A percentile compares a stretch with the other conserved stretches of the same genome.
Conservation (phyloP, 2,888 invertebrate genomes). For the Drosophila melanosoma region DNA sequence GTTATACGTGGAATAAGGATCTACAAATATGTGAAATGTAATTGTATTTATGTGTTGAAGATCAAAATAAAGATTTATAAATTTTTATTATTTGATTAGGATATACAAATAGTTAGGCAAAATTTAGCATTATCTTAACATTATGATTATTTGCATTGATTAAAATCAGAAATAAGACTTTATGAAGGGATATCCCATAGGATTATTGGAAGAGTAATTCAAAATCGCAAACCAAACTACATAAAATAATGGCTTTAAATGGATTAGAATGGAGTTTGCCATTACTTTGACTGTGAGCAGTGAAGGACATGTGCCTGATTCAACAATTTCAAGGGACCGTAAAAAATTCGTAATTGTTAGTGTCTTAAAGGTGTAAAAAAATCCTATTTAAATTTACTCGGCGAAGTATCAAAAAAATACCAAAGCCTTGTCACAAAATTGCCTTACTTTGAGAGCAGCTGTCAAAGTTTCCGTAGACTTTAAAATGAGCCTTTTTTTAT, state of each 20-base stretch:
- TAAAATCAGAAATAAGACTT: neutral
- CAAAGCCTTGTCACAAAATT: conserved; percentile 54
- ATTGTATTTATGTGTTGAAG: neutral
- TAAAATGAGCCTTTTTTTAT: conserved; percentile 23
- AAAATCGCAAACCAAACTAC: neutral
- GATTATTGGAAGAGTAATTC: neutral
- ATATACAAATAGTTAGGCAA: neutral
- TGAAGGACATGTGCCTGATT: conserved; percentile 13
- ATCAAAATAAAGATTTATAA: conserved; percentile 9
- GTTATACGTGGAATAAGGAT: neutral
- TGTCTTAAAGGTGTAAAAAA: conserved; percentile 39
- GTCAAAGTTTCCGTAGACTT: conserved; percentile 55
- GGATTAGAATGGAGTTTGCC: neutral
- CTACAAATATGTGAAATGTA: no score
- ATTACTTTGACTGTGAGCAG: neutral
- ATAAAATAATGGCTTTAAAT: neutral
- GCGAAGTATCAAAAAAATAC: conserved; percentile 5
- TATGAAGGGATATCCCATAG: neutral
- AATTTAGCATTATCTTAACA: neutral
- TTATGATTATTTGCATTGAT: neutral
- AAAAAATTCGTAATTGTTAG: conserved; percentile 39
- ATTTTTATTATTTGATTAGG: neutral
- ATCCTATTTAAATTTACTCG: conserved; percentile 50
- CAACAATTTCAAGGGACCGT: conserved; percentile 36
- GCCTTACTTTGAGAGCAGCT: conserved; percentile 30